Base-by-base conservation (phyloP, 1,140 invertebrate species). In the Drosophila eugracilis region DNA sequence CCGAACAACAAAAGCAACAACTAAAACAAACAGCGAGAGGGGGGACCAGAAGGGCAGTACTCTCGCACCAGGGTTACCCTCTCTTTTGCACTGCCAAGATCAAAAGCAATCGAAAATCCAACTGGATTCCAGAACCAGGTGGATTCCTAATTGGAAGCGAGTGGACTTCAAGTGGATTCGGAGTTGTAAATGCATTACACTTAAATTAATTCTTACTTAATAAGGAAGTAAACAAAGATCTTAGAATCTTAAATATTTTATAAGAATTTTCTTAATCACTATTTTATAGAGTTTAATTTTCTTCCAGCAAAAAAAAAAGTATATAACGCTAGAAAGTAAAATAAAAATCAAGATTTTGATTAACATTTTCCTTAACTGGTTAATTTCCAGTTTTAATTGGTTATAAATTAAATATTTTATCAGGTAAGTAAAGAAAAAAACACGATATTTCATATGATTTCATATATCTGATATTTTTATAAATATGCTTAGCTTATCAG, bases 1-100 rank as follows among this genome's bases (percentile, higher is more conserved):
- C 60, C 44, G 47, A 74, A 48, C 60, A 74, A 45, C 57, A 75
- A 49, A 58, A 70, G 19, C 42, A 63, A 74, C 48, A 75, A 57
- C 67, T 73, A 67, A 54, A 80, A 72, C 49, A 45, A 65, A 57
- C 74, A 77, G 39, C 37, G 12, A 5, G 22, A n/a, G 4, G 15
- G 5, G 9, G 39, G n/a, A n/a, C n/a, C 17, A 19, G 10, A 1
- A 26, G 22, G 1, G 30, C n/a, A 10, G 5, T 32, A 12, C 28
- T 47, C 12, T 36, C 41, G 30, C 60, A 47, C 19, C n/a, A 22
- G 24, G 17, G 22, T n/a, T 60, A 60, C 58, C 58, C 58, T 41
- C 45, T 54, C 1, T 21, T 5, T 44, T n/a, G 5, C 10, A 1
- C 5, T n/a, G 48, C 22, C 17, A 14, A 7, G 15, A 24, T 59